These are phyloP conservation scores for Calephelis nemesis DNA, from an alignment of 1,140 invertebrate species.

Conservation along the genomic window DNA sequence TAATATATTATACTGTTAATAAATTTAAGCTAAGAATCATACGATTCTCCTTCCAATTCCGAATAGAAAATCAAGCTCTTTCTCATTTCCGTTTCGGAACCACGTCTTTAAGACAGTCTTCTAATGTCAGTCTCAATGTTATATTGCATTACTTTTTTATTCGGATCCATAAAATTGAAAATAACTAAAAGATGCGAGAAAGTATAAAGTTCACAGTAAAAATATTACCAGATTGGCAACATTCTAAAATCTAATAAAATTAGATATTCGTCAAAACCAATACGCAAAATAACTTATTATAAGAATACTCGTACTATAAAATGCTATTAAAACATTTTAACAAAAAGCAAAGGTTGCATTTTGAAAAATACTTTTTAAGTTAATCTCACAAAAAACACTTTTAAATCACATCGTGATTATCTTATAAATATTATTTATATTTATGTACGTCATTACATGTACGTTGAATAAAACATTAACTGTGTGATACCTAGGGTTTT, in stretches of 20 bases:
- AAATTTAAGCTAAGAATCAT: conserved; percentile 8
- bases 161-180: conserved; percentile 5
- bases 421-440: conserved; percentile 16
- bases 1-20: conserved; percentile 11
- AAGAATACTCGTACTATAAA: conserved; percentile 39
- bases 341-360: conserved; percentile 68
- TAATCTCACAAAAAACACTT: conserved; percentile 70
- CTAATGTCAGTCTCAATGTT: conserved; percentile 76
- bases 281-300: conserved; percentile 65
- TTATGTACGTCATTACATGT: conserved; percentile 34
- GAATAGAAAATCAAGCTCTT: conserved; percentile 3
- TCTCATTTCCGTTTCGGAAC: conserved; percentile 29
- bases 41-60: background rate
- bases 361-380: conserved; percentile 76
- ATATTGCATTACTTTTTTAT: conserved; percentile 73
- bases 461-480: conserved; percentile 19
- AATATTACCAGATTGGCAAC: conserved; percentile 4
- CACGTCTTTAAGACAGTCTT: conserved; percentile 73
- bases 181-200: conserved; percentile 29
- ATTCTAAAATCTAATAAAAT: conserved; percentile 38
- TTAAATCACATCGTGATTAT: conserved; percentile 72
- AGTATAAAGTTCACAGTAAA: background rate
- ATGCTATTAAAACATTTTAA: conserved; percentile 57
- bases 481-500: conserved; percentile 10
- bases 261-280: conserved; percentile 52